These are phyloP conservation scores for Lampropteryx suffumata DNA, from an alignment of 2,888 invertebrate species.

Conservation along the genomic window DNA sequence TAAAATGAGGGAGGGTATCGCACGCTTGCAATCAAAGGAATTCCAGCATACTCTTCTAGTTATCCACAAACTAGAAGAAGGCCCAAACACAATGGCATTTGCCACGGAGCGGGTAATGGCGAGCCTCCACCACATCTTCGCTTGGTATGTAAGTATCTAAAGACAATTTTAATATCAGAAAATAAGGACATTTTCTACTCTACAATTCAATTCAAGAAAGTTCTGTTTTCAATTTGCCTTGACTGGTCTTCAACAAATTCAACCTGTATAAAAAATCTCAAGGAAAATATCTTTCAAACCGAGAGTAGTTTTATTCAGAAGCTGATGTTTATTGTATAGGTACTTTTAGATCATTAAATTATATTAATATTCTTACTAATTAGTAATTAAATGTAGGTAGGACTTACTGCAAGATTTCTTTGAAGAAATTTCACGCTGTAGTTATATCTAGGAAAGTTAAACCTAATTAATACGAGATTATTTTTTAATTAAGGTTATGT, in stretches of 20 bases:
- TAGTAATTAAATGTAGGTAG: too few relatives aligned
- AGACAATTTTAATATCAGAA: not conserved
- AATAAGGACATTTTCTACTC: too few relatives aligned
- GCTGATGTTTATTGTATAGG: too few relatives aligned
- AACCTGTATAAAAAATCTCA: too few relatives aligned
- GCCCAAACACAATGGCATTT: slow-evolving; percentile 94
- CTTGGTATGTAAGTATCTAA: slow-evolving; percentile 86
- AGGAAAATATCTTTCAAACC: too few relatives aligned
- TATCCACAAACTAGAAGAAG: slow-evolving; percentile 89
- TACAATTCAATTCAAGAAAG: too few relatives aligned
- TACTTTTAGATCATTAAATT: too few relatives aligned
- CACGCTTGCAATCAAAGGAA: not conserved
- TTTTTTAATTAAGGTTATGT: not conserved
- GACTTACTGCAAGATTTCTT: too few relatives aligned
- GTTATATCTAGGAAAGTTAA: not conserved
- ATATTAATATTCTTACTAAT: too few relatives aligned
- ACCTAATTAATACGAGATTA: not conserved
- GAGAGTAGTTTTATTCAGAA: too few relatives aligned
- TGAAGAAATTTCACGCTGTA: not conserved
- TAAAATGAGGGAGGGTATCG: slow-evolving; percentile 4
- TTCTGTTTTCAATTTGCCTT: too few relatives aligned
- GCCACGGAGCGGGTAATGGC: slow-evolving; percentile 96
- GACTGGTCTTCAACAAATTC: too few relatives aligned
- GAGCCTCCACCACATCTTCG: slow-evolving; percentile 94
- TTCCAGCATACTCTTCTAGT: slow-evolving; percentile 3